Conservation (phyloP, 2,888 invertebrate species). For the Nephrocerus scutellatus region DNA sequence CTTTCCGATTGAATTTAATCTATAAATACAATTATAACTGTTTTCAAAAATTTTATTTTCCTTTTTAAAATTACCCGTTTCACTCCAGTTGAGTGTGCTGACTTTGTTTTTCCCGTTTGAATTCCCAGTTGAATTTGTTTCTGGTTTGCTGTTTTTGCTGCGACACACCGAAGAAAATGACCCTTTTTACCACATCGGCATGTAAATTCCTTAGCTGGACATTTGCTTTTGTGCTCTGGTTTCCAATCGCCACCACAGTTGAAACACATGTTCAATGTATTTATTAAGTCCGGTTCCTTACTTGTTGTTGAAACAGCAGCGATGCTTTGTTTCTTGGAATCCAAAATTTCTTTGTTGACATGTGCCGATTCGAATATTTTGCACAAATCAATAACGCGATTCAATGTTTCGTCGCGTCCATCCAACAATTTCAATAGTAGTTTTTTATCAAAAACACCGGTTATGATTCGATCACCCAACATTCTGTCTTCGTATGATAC, state of each 20-base stretch:
- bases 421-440: slow-evolving; percentile 15
- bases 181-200: slow-evolving; percentile 7
- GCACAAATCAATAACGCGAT: slow-evolving; percentile 15
- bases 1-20: too few species aligned
- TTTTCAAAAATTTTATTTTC: too few species aligned
- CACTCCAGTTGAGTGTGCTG: too few species aligned
- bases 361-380: slow-evolving; percentile 13
- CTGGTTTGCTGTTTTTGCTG: too few species aligned
- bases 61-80: too few species aligned
- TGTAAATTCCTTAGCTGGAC: slow-evolving; percentile 9
- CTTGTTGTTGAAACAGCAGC: not conserved
- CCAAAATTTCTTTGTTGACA: slow-evolving; percentile 7
- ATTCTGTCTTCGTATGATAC: slow-evolving; percentile 17
- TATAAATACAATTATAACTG: too few species aligned
- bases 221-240: slow-evolving; percentile 1
- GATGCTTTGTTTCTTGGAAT: not conserved
- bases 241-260: slow-evolving; percentile 11
- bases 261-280: slow-evolving; percentile 8
- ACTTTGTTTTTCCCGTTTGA: too few species aligned
- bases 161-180: slow-evolving; percentile 8
- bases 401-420: slow-evolving; percentile 14
- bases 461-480: slow-evolving; percentile 19
- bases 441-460: slow-evolving; percentile 18
- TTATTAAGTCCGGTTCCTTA: not conserved
- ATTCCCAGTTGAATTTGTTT: too few species aligned